These are phyloP conservation scores for Subanguina moxae DNA, from an alignment of 1,140 invertebrate species.

Conservation along the genomic window DNA sequence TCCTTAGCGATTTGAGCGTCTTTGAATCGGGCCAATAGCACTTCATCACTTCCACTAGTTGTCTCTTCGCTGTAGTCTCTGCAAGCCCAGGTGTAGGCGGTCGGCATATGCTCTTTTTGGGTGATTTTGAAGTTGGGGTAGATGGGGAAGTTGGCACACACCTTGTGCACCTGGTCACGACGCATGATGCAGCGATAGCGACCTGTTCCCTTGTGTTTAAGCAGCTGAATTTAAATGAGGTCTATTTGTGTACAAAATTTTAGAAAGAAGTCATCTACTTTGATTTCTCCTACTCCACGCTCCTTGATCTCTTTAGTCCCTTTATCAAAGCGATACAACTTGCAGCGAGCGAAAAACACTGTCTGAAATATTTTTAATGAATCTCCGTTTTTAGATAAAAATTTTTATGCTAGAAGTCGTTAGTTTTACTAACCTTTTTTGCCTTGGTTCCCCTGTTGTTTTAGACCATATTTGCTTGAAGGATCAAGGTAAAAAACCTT, in stretches of 20 bases:
- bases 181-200: constrained; percentile 60
- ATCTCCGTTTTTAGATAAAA: too few species aligned
- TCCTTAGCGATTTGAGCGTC: constrained; percentile 14
- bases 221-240: constrained; percentile 15
- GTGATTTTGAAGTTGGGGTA: constrained; percentile 16
- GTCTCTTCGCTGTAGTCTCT: constrained; percentile 33
- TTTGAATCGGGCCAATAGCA: constrained; percentile 31
- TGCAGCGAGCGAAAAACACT: constrained; percentile 42
- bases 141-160: constrained; percentile 60
- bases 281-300: constrained; percentile 62
- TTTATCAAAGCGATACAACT: constrained; percentile 48
- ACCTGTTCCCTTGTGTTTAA: constrained; percentile 21
- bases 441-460: too few species aligned
- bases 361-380: constrained; percentile 45
- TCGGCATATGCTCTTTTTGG: constrained; percentile 20
- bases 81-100: constrained; percentile 33
- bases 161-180: constrained; percentile 62
- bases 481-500: too few species aligned
- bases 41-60: constrained; percentile 13
- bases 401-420: too few species aligned
- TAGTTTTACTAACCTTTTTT: too few species aligned
- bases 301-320: constrained; percentile 62
- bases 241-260: too few species aligned
- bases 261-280: too few species aligned
- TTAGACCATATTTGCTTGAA: too few species aligned